A percentile compares a stretch with the other conserved stretches of the same genome.
These are phyloP conservation scores for Orcinus orca DNA, from an alignment of 2,113 vertebrate genomes.

Conservation along the genomic window DNA sequence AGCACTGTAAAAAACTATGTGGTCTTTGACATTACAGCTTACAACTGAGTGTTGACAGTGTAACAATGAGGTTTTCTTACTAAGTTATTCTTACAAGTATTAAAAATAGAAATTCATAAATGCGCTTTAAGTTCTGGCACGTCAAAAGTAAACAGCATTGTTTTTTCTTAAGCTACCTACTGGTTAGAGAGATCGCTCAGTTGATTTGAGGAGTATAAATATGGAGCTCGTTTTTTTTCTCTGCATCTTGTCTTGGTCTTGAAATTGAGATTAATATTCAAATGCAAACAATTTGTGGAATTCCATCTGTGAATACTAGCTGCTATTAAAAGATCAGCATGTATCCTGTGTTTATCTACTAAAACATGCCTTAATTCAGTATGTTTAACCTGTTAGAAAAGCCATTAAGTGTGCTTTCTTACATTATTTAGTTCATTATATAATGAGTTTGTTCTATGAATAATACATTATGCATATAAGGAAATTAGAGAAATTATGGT, in stretches of 20 bases:
- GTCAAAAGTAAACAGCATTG: not conserved
- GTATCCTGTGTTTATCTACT: not conserved
- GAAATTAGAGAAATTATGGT: slow-evolving; percentile 50
- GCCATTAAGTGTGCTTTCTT: slow-evolving; percentile 14
- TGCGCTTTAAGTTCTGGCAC: not conserved
- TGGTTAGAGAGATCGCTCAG: not conserved
- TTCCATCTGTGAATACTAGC: not conserved
- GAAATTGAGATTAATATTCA: slow-evolving; percentile 7
- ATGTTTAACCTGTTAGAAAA: slow-evolving; percentile 26
- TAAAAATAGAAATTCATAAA: slow-evolving; percentile 19
- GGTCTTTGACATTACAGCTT: slow-evolving; percentile 29
- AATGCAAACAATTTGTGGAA: not conserved
- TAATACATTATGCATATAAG: slow-evolving; percentile 42
- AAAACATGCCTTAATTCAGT: not conserved
- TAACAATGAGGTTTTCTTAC: slow-evolving; percentile 13
- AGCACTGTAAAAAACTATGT: not conserved
- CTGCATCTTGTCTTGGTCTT: not conserved
- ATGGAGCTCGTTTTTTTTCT: not conserved
- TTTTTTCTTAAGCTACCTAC: not conserved
- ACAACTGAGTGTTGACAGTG: not conserved
- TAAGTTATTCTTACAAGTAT: not conserved
- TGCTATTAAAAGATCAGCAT: not conserved
- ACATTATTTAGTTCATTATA: slow-evolving; percentile 47
- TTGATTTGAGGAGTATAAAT: not conserved
- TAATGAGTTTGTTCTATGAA: slow-evolving; percentile 38